A percentile compares a stretch with the other conserved stretches of the same genome.
Evolutionary conservation across 2,888 invertebrate genomes (phyloP).

Genomic region (Agrilus biguttatus): DNA sequence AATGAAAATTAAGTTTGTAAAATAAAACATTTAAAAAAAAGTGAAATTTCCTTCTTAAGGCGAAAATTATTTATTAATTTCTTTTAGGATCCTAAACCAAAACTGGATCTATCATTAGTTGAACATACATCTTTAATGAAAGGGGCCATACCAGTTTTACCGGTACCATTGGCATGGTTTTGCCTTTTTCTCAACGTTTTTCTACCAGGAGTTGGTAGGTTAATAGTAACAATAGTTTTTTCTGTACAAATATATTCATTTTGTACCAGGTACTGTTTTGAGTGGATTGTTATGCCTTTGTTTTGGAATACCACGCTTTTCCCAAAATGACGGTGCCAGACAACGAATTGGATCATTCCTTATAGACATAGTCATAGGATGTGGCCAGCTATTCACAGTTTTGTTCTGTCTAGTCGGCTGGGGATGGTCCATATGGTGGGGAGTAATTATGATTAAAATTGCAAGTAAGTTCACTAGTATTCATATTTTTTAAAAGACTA

Average conservation of each 20-base stretch:
- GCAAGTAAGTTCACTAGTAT: constrained; percentile 69
- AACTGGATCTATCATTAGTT: constrained; percentile 61
- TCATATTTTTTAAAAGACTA: constrained; percentile 7
- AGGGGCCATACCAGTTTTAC: constrained; percentile 84
- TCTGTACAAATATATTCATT: neutral
- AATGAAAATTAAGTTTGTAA: too few relatives aligned
- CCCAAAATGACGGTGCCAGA: constrained; percentile 62
- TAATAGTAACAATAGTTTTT: neutral
- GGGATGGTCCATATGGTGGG: constrained; percentile 99
- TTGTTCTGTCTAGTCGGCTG: constrained; percentile 90
- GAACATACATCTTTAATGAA: constrained; percentile 79
- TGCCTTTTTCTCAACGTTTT: constrained; percentile 73
- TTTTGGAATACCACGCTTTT: constrained; percentile 77
- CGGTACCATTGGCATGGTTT: constrained; percentile 71
- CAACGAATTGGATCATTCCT: constrained; percentile 68
- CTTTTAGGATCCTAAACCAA: constrained; percentile 54
- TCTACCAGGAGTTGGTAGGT: constrained; percentile 62
- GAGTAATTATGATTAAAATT: constrained; percentile 77
- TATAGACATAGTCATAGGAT: constrained; percentile 73
- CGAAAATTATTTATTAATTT: neutral
- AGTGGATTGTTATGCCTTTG: constrained; percentile 83
- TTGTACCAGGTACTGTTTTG: constrained; percentile 63
- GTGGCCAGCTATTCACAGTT: constrained; percentile 83
- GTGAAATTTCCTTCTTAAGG: neutral
- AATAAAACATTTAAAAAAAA: neutral